Percentiles rank a stretch among this genome's conserved stretches.
These are phyloP conservation scores for Diachasma alloeum DNA, from an alignment of 1,140 invertebrate genomes.

Conservation along the genomic window DNA sequence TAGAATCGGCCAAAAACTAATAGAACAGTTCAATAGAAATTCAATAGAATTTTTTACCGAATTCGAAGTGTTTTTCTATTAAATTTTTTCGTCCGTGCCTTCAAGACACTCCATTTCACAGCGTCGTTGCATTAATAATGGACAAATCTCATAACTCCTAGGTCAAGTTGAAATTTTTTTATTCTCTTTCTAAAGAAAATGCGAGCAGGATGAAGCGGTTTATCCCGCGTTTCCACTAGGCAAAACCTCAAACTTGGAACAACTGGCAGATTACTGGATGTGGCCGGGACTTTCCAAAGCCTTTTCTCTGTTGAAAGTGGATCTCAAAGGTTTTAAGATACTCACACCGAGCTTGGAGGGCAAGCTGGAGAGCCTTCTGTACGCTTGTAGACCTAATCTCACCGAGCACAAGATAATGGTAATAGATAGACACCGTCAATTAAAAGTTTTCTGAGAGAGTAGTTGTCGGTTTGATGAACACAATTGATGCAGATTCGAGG, in stretches of 20 bases:
- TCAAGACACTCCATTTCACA: not conserved
- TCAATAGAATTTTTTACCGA: too few relatives aligned
- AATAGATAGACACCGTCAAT: conserved; percentile 1
- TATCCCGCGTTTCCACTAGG: conserved; percentile 78
- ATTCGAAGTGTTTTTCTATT: too few relatives aligned
- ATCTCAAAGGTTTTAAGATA: conserved; percentile 62
- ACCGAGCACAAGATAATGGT: conserved; percentile 70
- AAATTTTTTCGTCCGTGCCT: not conserved
- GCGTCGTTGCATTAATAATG: not conserved
- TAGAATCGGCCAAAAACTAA: too few relatives aligned
- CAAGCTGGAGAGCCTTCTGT: conserved; percentile 71
- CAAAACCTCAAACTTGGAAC: conserved; percentile 71
- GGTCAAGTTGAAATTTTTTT: not conserved
- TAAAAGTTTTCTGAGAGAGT: not conserved
- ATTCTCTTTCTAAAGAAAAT: conserved; percentile 66
- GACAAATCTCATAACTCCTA: not conserved
- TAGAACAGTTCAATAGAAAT: too few relatives aligned
- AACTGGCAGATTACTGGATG: conserved; percentile 68
- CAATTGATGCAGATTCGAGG: conserved; percentile 60
- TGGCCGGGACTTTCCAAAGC: conserved; percentile 69
- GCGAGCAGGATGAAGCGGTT: conserved; percentile 72
- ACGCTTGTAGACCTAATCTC: conserved; percentile 73
- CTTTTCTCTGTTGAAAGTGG: conserved; percentile 62
- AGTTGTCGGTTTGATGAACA: not conserved
- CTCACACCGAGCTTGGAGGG: conserved; percentile 69